Base-by-base conservation (phyloP, 2,888 invertebrate species). In the Salpingus planirostris region DNA sequence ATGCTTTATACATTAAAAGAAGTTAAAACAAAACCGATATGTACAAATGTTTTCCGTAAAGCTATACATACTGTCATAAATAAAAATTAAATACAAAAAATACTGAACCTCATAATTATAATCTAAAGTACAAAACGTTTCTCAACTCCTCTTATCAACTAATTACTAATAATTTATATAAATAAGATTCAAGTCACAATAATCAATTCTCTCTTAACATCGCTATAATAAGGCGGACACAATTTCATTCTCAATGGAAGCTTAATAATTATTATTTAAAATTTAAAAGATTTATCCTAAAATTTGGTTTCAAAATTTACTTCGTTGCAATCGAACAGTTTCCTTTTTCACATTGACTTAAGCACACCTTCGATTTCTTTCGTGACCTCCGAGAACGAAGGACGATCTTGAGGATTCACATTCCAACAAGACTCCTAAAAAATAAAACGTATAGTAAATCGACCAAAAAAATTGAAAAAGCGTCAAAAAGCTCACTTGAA, bases 371-470 rank as follows among this genome's bases (percentile, higher is more conserved):
- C 66, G 26, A 74, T 59, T 45, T 67, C 67, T 38, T 65, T 61
- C 11, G 67, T 67, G 11, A 81, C 65, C 15, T 76, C 71, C 1
- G 75, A 66, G 57, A 83, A 82, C 5, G 77, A 74, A 0, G 82
- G 82, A 38, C 83, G 66, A 30, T 77, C 78, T 2, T 78, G 59
- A 0, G 80, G 81, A n/a, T 78, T 77, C 10, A 66, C 62, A 36
- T 74, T 72, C 79, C 80, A 80, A 44, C 82, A 81, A 3, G 69
- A 68, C 52, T 67, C 68, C 68, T 80, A 67, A 5, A 52, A 49
- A 21, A 26, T 25, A 13, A 33, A 21, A 31, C 11, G 7, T 1
- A 26, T 11, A 12, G 8, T 31, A 27, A n/a, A 15, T 38, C 13
- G 12, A 12, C 22, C 13, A 29, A 27, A 29, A 14, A 11, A 7